These are phyloP conservation scores for Heliconius aoede DNA, from an alignment of 2,888 invertebrate genomes.

Conservation along the genomic window DNA sequence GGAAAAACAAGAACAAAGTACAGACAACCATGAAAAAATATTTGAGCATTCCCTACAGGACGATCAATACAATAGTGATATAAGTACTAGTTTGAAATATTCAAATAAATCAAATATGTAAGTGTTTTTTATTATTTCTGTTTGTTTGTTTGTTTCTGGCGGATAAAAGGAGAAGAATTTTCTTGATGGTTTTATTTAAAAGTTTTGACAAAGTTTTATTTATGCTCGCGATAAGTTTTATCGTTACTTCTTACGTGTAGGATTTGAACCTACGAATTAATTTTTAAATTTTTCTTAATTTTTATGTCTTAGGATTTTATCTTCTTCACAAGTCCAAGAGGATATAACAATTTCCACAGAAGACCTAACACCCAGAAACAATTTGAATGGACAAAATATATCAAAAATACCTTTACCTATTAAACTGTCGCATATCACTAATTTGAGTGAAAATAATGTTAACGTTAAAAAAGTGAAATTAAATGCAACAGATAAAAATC, in stretches of 20 bases:
- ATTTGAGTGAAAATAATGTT: not conserved
- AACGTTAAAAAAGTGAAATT: not conserved
- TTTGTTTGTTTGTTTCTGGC: no score
- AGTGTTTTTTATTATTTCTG: not conserved
- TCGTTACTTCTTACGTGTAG: no score
- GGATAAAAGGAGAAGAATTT: no score
- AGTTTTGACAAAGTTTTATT: no score
- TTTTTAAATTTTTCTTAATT: not conserved
- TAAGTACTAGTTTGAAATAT: not conserved
- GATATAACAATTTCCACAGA: not conserved
- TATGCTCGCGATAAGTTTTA: no score
- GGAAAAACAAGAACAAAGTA: not conserved
- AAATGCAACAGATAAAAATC: not conserved
- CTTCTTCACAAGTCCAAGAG: not conserved
- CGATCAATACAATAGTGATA: not conserved
- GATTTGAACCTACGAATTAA: not conserved
- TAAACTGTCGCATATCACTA: not conserved
- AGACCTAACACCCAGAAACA: not conserved
- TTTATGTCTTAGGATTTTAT: constrained; percentile 3
- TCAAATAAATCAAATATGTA: not conserved
- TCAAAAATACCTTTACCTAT: constrained; percentile 19
- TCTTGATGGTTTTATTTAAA: no score
- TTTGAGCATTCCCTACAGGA: not conserved
- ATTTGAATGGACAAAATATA: not conserved
- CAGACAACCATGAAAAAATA: not conserved